Conservation (phyloP, 1,140 invertebrate species). For the Ditylenchus dipsaci region DNA sequence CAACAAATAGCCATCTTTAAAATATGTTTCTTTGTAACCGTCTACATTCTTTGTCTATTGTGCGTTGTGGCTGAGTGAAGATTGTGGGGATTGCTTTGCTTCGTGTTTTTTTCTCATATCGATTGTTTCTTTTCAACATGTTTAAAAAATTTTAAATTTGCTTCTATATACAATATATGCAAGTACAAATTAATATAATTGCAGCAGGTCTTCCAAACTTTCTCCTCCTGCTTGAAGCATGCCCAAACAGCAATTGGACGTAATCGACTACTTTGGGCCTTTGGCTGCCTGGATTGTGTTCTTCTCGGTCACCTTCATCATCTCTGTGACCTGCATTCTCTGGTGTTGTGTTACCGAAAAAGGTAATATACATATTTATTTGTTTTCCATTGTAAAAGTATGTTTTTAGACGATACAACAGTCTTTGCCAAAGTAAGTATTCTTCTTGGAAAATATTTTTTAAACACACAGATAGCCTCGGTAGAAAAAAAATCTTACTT, state of each 20-base stretch:
- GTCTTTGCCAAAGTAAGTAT: slow-evolving; percentile 52
- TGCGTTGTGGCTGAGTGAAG: too few relatives aligned
- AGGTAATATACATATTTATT: too few relatives aligned
- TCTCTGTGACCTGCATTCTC: slow-evolving; percentile 56
- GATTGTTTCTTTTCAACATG: too few relatives aligned
- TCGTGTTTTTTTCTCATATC: too few relatives aligned
- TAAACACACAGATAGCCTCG: background rate
- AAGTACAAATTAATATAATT: background rate
- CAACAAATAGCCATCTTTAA: too few relatives aligned
- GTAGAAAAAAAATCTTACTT: background rate
- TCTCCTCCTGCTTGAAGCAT: too few relatives aligned
- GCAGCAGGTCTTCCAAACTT: background rate
- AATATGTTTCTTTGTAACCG: too few relatives aligned
- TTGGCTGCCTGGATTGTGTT: slow-evolving; percentile 54
- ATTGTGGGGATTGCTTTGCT: too few relatives aligned
- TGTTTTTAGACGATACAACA: slow-evolving; percentile 36
- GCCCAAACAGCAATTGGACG: background rate
- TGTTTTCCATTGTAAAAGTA: too few relatives aligned
- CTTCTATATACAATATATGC: too few relatives aligned
- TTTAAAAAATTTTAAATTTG: too few relatives aligned
- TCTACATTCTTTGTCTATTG: too few relatives aligned
- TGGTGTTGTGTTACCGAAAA: slow-evolving; percentile 55
- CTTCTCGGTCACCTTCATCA: slow-evolving; percentile 50
- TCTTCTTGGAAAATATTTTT: slow-evolving; percentile 8
- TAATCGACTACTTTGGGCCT: slow-evolving; percentile 53